These are phyloP conservation scores for Theretra japonica DNA, from an alignment of 2,888 invertebrate species.

Conservation along the genomic window DNA sequence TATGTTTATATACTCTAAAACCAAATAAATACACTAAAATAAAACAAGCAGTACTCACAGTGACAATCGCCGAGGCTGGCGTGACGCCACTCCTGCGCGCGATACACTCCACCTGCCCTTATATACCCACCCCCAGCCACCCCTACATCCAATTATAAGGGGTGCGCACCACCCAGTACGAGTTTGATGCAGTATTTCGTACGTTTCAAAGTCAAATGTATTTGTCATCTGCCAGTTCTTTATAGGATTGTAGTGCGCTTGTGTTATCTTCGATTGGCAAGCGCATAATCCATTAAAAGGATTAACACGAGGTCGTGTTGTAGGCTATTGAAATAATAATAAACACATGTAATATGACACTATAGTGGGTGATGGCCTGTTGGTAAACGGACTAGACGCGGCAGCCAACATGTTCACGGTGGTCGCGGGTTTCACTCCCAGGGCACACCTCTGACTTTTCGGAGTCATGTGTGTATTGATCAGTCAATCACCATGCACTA, in stretches of 20 bases:
- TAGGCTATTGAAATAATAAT: not conserved
- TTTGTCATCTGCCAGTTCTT: slow-evolving; percentile 33
- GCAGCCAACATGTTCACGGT: no score
- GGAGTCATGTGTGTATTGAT: no score
- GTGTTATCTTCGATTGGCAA: slow-evolving; percentile 27
- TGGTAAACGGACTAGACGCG: no score
- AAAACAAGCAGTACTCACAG: slow-evolving; percentile 61
- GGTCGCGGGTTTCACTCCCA: no score
- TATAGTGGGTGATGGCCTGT: no score
- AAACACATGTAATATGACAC: not conserved
- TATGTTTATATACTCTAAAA: not conserved
- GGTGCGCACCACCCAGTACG: slow-evolving; percentile 43
- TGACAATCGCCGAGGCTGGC: slow-evolving; percentile 69
- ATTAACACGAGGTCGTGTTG: slow-evolving; percentile 12
- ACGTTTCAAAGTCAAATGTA: slow-evolving; percentile 44
- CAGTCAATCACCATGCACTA: no score
- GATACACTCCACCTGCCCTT: slow-evolving; percentile 46
- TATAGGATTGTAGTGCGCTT: slow-evolving; percentile 9
- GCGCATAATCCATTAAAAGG: slow-evolving; percentile 22
- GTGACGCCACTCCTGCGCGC: slow-evolving; percentile 69
- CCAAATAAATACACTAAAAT: no score
- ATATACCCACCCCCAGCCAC: slow-evolving; percentile 58
- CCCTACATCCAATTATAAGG: slow-evolving; percentile 61
- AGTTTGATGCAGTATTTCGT: slow-evolving; percentile 52
- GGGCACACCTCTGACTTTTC: no score